phyloP scores from a whole-genome alignment of 2,797 vertebrate genomes.

The Phoebastria nigripes region DNA sequence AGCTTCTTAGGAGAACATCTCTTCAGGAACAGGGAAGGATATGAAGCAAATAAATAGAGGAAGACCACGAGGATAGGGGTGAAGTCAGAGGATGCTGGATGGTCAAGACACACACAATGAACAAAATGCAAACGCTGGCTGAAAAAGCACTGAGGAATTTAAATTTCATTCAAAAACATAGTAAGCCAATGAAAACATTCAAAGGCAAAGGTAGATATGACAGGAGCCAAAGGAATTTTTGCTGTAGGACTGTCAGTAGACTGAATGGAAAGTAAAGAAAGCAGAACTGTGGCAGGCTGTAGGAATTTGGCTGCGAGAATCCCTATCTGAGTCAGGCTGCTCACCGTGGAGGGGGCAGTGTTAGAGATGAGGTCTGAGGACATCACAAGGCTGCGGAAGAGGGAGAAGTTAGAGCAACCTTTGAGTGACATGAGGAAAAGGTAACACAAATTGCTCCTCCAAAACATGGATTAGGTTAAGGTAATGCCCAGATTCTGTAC shows the following conservation, averaged over 20 bases:
- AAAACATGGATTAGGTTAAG: background rate
- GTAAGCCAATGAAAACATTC: background rate
- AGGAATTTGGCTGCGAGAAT: background rate
- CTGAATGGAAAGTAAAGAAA: background rate
- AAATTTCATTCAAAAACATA: background rate
- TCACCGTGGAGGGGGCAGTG: background rate
- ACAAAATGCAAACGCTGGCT: background rate
- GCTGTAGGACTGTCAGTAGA: background rate
- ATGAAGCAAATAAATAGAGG: background rate
- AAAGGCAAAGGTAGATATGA: background rate
- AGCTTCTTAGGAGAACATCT: background rate
- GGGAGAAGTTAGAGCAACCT: background rate
- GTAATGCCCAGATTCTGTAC: background rate
- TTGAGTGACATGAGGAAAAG: background rate
- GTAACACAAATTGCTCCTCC: background rate
- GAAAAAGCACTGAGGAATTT: background rate
- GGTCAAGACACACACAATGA: background rate
- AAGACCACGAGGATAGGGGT: background rate
- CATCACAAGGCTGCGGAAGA: background rate
- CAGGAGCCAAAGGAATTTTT: background rate
- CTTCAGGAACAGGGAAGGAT: background rate
- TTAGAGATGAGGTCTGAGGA: background rate
- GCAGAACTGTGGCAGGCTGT: background rate
- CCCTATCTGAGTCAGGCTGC: background rate
- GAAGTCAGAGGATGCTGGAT: background rate